Evolutionary conservation across 2,113 vertebrate species (phyloP), one percentile per base, ranked within the genome.

Genomic region (Beaufortia kweichowensis): DNA sequence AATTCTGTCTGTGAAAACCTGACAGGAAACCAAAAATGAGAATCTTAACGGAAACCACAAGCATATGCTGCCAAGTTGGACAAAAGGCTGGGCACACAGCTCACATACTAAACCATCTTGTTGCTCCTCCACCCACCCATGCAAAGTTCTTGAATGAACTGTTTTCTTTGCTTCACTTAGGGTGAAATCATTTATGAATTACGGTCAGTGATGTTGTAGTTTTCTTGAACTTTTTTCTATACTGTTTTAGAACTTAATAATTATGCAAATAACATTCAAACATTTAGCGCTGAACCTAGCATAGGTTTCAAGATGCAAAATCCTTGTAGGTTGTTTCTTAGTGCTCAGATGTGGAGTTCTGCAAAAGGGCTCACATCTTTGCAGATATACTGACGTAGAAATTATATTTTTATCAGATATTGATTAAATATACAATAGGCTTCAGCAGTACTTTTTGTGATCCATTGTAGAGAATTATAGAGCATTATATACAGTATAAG

Each of bases 11-110:
- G 87, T 87, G 76, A 85, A 88, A 89, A 89, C 79, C 86, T 86
- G 63, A 90, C 90, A 91, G 91, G 90, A 92, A 90, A 90, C 82
- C 86, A 90, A 85, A 83, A 81, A 71, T 77, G 84, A 86, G 85
- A 84, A 83, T 84, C 85, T 84, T 59, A 71, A 66, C 62, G 85
- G 88, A 87, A 84, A 89, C 90, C 90, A 84, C 84, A 85, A 86
- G 84, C 88, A 79, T 56, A 56, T 4, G 81, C 84, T 84, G 63
- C 71, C 28, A 80, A 85, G 77, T 28, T 41, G 79, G 21, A 84
- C 81, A 80, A 84, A 86, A 79, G 70, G 71, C 76, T 79, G 82
- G 87, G 86, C 69, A 84, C 85, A 83, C 72, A 84, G 79, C 76
- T 85, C 28, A 75, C 84, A 82, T 53, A 81, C 65, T 50, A n/a